phyloP scores from a whole-genome alignment of 1,140 invertebrate genomes.

The Bicyclus anynana region DNA sequence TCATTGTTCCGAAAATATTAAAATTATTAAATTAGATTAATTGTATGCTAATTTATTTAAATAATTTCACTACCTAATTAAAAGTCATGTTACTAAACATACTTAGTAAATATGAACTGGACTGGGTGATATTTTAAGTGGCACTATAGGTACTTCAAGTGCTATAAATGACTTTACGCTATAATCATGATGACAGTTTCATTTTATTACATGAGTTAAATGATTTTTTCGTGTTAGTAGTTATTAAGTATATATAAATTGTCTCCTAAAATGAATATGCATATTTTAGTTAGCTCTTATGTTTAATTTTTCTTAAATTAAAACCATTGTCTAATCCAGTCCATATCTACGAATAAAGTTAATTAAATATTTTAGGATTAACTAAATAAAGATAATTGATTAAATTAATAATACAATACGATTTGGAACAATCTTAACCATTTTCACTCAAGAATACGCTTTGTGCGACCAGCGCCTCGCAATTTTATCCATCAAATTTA shows the following conservation, averaged over 20 bases:
- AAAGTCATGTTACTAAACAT: slow-evolving; percentile 1
- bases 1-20: neutral
- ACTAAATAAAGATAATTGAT: neutral
- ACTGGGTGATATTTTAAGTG: neutral
- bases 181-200: too few species aligned
- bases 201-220: too few species aligned
- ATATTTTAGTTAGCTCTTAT: neutral
- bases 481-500: slow-evolving; percentile 25
- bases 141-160: too few species aligned
- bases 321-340: neutral
- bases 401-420: slow-evolving; percentile 13
- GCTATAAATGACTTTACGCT: too few species aligned
- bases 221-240: too few species aligned
- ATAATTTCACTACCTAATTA: neutral
- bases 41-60: too few species aligned
- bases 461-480: slow-evolving; percentile 57
- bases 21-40: neutral
- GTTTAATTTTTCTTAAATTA: neutral
- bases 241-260: too few species aligned
- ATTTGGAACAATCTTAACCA: slow-evolving; percentile 11
- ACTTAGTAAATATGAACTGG: neutral
- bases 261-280: neutral
- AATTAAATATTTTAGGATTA: neutral
- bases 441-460: slow-evolving; percentile 10
- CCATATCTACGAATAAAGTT: slow-evolving; percentile 1